Percentiles rank a stretch among this genome's conserved stretches.
phyloP scores from a whole-genome alignment of 2,888 invertebrate genomes.

The Parelbella ahira region DNA sequence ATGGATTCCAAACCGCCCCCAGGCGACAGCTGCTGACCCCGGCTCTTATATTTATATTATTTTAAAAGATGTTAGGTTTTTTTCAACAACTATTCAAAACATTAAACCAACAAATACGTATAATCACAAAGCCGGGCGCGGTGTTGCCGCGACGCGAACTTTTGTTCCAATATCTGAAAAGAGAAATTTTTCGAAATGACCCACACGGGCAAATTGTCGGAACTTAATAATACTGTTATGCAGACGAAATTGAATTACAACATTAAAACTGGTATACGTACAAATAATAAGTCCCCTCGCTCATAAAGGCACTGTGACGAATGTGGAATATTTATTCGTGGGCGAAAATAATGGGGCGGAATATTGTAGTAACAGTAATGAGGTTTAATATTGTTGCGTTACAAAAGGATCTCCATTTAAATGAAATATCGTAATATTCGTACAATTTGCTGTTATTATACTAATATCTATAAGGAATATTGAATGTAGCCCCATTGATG shows the following conservation, averaged over 20 bases:
- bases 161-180: slow-evolving; percentile 27
- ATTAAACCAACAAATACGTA: slow-evolving; percentile 45
- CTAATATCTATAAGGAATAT: too few relatives aligned
- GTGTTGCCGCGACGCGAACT: slow-evolving; percentile 33
- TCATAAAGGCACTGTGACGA: background rate
- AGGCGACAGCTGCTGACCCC: slow-evolving; percentile 61
- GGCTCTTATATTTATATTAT: slow-evolving; percentile 49
- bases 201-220: slow-evolving; percentile 11
- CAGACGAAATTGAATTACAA: slow-evolving; percentile 4
- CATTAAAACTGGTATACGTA: background rate
- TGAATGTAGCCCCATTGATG: too few relatives aligned
- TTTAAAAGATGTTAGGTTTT: slow-evolving; percentile 42
- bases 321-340: slow-evolving; percentile 1
- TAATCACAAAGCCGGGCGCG: slow-evolving; percentile 28
- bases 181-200: slow-evolving; percentile 14
- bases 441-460: too few relatives aligned
- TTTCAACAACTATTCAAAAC: slow-evolving; percentile 39
- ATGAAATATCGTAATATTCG: too few relatives aligned
- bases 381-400: too few relatives aligned
- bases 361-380: too few relatives aligned
- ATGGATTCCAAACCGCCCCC: slow-evolving; percentile 39
- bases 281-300: background rate
- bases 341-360: too few relatives aligned
- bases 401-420: too few relatives aligned
- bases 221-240: slow-evolving; percentile 4